These are phyloP conservation scores for Carterocephalus palaemon DNA, from an alignment of 2,888 invertebrate species.

Conservation along the genomic window DNA sequence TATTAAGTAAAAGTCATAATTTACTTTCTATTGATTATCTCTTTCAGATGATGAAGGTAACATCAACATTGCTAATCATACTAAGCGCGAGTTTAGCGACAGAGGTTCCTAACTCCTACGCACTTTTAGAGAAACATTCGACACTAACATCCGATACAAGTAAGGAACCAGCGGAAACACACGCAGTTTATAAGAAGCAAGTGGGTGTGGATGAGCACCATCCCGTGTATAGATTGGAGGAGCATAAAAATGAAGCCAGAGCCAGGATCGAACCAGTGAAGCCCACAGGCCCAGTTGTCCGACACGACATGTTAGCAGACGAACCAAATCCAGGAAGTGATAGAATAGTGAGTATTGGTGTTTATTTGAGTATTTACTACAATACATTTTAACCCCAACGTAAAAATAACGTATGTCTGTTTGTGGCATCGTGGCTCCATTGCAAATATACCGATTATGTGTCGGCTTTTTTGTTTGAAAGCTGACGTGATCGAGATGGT, in stretches of 20 bases:
- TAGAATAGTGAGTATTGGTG: constrained; percentile 58
- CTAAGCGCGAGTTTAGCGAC: constrained; percentile 43
- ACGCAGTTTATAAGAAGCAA: constrained; percentile 45
- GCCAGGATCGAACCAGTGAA: constrained; percentile 57
- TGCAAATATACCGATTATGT: too few species aligned
- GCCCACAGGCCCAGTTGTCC: constrained; percentile 49
- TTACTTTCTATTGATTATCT: too few species aligned
- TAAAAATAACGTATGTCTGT: too few species aligned
- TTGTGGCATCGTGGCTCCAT: too few species aligned
- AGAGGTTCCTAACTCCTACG: constrained; percentile 50
- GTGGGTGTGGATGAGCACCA: constrained; percentile 40
- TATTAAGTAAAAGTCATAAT: too few species aligned
- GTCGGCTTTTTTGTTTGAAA: too few species aligned
- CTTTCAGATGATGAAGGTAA: constrained; percentile 57
- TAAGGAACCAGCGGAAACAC: constrained; percentile 41
- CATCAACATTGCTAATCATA: constrained; percentile 40
- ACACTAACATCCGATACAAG: constrained; percentile 46
- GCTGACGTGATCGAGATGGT: too few species aligned
- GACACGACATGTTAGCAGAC: constrained; percentile 66
- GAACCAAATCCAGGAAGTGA: constrained; percentile 52
- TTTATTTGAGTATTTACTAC: too few species aligned
- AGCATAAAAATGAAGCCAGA: constrained; percentile 47
- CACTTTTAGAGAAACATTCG: constrained; percentile 46
- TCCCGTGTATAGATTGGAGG: constrained; percentile 58
- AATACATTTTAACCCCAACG: too few species aligned